phyloP scores from a whole-genome alignment of 2,888 invertebrate genomes.

The Pseudeuparius sepicola region DNA sequence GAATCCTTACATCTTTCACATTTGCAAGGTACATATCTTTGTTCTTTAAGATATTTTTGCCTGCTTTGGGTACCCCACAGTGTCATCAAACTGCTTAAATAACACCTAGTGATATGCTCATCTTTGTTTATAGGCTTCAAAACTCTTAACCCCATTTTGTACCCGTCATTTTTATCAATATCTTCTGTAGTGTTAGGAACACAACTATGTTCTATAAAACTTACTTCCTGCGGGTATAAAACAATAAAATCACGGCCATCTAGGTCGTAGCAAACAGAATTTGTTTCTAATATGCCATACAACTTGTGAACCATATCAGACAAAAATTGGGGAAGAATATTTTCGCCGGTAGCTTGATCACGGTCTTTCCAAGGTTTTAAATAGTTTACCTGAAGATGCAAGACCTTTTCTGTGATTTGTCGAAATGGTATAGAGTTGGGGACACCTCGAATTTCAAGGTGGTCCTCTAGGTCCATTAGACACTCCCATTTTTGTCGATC shows the following conservation, averaged over 20 bases:
- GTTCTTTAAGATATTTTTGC: constrained; percentile 44
- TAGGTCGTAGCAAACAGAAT: constrained; percentile 61
- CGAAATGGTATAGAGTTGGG: no score
- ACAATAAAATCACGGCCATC: constrained; percentile 39
- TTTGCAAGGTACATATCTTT: constrained; percentile 58
- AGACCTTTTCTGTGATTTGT: constrained; percentile 51
- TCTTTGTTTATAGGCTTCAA: constrained; percentile 57
- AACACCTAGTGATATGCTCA: constrained; percentile 55
- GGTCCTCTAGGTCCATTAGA: constrained; percentile 48
- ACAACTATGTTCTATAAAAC: constrained; percentile 63
- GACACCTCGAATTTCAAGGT: constrained; percentile 47
- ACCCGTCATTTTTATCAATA: constrained; percentile 48
- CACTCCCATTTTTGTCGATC: constrained; percentile 47
- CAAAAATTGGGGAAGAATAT: constrained; percentile 41
- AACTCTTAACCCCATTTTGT: constrained; percentile 52
- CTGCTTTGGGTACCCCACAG: constrained; percentile 61
- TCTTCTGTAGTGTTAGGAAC: constrained; percentile 61
- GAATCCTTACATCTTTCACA: constrained; percentile 60
- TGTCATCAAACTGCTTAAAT: constrained; percentile 60
- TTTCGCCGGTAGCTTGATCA: constrained; percentile 35
- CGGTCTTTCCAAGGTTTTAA: constrained; percentile 39
- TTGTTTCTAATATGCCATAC: constrained; percentile 70
- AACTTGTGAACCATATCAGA: constrained; percentile 52
- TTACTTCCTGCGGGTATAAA: constrained; percentile 54
- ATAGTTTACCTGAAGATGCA: constrained; percentile 49